Base-by-base conservation (phyloP, 1,140 invertebrate species). In the Brachionus calyciflorus region DNA sequence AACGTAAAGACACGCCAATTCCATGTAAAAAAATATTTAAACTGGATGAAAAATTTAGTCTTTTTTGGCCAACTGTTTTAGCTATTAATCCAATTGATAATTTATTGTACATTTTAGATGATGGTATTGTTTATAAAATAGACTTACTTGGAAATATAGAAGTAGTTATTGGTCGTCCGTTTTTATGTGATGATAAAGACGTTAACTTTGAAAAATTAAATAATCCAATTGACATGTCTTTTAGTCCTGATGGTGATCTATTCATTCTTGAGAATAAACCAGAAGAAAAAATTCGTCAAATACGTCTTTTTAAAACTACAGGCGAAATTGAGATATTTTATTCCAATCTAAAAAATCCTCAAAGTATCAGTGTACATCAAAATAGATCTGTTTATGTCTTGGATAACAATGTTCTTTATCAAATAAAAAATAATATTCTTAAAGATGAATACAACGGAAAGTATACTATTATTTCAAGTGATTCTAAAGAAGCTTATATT, bases 11-110 rank as follows among this genome's bases (percentile, higher is more conserved):
- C 28, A 78, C 40, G 17, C 37, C 65, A 26, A 17, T 78, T 46
- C 28, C 19, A 44, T 70, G 48, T n/a, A 19, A 46, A 26, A 77
- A 46, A 46, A 9, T 60, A 17, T 70, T 49, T 33, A 30, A 70
- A 49, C 1, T 33, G 12, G 46, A 70, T 30, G 7, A 51, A 19
- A 70, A 51, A 51, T 70, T 95, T 69, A 92, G 93, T 81, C 86
- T 98, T 19, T 88, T 93, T 51, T 97, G 94, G 94, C 94, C 94
- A 0, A 96, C 94, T 0, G 92, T 94, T 81, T 83, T 98, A 1
- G 90, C 93, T 0, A 93, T 97, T 26, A 95, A 93, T 85, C 94
- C 94, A 0, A 85, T 97, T 44, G 94, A 97, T 82, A 93, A 95
- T 82, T 92, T 92, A 1, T 85, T 98, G 1, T 93, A 96, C 82